These are phyloP conservation scores for Reticulitermes speratus DNA, from an alignment of 1,140 invertebrate genomes.

Conservation along the genomic window DNA sequence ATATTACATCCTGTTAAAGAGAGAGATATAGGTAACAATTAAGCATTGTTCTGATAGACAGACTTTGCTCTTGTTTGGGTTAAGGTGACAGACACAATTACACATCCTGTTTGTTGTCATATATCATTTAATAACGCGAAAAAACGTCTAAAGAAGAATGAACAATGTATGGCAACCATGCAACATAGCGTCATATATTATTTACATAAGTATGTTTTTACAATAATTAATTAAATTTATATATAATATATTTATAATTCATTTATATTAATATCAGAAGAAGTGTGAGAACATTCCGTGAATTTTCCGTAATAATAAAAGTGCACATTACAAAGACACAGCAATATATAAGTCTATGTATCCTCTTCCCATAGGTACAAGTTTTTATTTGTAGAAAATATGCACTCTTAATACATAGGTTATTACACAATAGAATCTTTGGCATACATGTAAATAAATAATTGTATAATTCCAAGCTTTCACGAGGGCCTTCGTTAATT, in stretches of 20 bases:
- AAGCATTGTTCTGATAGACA: too few species aligned
- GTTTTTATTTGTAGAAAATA: not conserved
- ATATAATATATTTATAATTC: conserved; percentile 2
- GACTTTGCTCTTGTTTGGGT: too few species aligned
- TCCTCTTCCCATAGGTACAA: not conserved
- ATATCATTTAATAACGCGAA: conserved; percentile 22
- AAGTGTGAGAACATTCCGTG: conserved; percentile 18
- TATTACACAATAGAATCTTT: conserved; percentile 2
- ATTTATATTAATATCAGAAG: conserved; percentile 12
- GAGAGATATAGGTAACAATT: too few species aligned
- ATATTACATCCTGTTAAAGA: too few species aligned
- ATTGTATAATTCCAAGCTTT: too few species aligned
- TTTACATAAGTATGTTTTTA: conserved; percentile 23
- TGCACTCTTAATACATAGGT: not conserved
- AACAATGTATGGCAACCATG: conserved; percentile 27
- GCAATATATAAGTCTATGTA: not conserved
- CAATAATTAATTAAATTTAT: not conserved
- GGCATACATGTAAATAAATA: not conserved
- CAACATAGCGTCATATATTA: not conserved
- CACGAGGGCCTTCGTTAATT: too few species aligned
- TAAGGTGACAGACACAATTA: not conserved
- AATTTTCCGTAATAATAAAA: conserved; percentile 10
- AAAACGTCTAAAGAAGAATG: conserved; percentile 21
- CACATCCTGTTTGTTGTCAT: not conserved
- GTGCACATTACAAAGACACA: not conserved